These are phyloP conservation scores for Cheilinus undulatus DNA, from an alignment of 2,113 vertebrate species.

Conservation along the genomic window DNA sequence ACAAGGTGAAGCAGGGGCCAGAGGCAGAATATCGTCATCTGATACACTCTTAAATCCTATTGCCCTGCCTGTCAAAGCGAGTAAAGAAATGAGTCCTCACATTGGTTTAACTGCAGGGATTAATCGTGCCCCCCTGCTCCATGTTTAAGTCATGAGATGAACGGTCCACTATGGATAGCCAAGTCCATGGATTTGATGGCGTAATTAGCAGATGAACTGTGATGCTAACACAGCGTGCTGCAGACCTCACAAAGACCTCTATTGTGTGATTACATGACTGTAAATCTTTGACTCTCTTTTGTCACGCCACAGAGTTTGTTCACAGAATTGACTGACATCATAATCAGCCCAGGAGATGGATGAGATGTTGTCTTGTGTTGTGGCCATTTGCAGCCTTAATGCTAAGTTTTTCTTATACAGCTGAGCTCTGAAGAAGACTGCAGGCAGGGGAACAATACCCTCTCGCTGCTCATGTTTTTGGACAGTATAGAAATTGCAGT, in stretches of 20 bases:
- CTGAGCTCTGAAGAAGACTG: neutral
- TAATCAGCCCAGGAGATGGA: constrained; percentile 23
- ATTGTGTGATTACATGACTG: constrained; percentile 50
- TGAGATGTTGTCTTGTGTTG: constrained; percentile 18
- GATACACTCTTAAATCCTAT: constrained; percentile 64
- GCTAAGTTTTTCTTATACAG: constrained; percentile 2
- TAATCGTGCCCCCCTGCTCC: constrained; percentile 42
- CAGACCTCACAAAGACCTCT: constrained; percentile 55
- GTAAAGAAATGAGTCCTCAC: constrained; percentile 68
- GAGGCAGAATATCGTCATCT: constrained; percentile 55
- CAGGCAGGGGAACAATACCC: constrained; percentile 12
- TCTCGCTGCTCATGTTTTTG: constrained; percentile 6
- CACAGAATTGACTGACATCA: constrained; percentile 43
- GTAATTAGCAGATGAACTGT: constrained; percentile 71
- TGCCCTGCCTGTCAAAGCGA: constrained; percentile 63
- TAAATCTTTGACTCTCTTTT: constrained; percentile 47
- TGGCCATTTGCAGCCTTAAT: constrained; percentile 27
- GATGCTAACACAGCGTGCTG: constrained; percentile 51
- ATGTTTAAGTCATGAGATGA: constrained; percentile 69
- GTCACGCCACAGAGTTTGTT: constrained; percentile 61
- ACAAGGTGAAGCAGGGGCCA: constrained; percentile 41
- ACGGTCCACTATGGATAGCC: constrained; percentile 35
- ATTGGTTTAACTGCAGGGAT: constrained; percentile 62
- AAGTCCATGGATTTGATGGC: constrained; percentile 53
- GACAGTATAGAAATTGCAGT: constrained; percentile 17